These are phyloP conservation scores for Danio jaintianensis DNA, from an alignment of 2,797 vertebrate species.

Conservation along the genomic window DNA sequence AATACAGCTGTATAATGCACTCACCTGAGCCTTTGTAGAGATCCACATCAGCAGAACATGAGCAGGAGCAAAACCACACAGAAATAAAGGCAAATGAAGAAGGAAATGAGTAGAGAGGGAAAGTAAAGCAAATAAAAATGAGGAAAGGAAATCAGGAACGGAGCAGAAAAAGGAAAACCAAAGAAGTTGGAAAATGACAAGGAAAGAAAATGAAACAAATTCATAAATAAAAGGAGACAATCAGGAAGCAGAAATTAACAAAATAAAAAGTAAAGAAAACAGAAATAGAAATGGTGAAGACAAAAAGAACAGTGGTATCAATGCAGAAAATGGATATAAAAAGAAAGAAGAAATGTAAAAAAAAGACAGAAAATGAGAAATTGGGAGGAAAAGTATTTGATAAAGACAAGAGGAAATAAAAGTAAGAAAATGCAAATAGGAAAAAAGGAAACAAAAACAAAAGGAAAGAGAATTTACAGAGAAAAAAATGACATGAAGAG, in stretches of 20 bases:
- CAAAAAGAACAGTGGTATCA: not conserved
- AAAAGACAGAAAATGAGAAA: not conserved
- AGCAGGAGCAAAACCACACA: constrained; percentile 8
- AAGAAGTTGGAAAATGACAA: not conserved
- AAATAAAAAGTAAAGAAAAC: not conserved
- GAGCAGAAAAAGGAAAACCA: not conserved
- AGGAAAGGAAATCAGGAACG: not conserved
- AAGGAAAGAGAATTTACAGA: constrained; percentile 70
- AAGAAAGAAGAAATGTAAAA: not conserved
- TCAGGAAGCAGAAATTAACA: not conserved
- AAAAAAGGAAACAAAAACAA: not conserved
- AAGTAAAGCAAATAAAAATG: constrained; percentile 77
- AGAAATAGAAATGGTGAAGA: no score
- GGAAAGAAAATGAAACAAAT: not conserved
- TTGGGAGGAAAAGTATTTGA: not conserved
- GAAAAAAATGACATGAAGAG: constrained; percentile 44
- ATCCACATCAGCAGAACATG: constrained; percentile 80
- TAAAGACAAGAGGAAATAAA: not conserved
- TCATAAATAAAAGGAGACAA: not conserved
- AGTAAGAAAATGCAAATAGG: not conserved
- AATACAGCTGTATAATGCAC: constrained; percentile 57
- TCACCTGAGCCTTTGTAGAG: constrained; percentile 90
- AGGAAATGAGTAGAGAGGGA: constrained; percentile 52
- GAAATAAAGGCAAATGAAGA: not conserved
- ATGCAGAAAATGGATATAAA: not conserved